These are phyloP conservation scores for Dendropsophus ebraccatus DNA, from an alignment of 2,113 vertebrate species.

Conservation along the genomic window DNA sequence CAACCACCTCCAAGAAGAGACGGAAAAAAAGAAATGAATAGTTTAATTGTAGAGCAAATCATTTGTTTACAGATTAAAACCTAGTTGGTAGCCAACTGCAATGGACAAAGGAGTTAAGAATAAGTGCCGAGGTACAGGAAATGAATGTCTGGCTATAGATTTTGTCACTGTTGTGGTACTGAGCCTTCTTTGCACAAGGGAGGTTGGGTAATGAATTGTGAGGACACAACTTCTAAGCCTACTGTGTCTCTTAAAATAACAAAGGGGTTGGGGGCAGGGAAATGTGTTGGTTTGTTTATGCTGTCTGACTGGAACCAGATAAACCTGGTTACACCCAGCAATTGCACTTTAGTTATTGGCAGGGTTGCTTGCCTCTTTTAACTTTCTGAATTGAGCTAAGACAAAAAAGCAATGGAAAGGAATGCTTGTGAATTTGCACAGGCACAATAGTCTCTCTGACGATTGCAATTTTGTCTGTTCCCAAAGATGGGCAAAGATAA, in stretches of 20 bases:
- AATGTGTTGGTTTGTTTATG: slow-evolving; percentile 58
- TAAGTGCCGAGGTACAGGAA: slow-evolving; percentile 67
- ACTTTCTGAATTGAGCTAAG: slow-evolving; percentile 47
- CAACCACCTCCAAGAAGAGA: slow-evolving; percentile 65
- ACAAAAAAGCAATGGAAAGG: slow-evolving; percentile 6
- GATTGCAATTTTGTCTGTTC: slow-evolving; percentile 51
- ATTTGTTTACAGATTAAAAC: slow-evolving; percentile 81
- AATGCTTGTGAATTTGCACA: slow-evolving; percentile 61
- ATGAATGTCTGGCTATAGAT: slow-evolving; percentile 67
- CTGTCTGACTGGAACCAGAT: slow-evolving; percentile 63
- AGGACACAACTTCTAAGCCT: slow-evolving; percentile 61
- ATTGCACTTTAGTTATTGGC: slow-evolving; percentile 61
- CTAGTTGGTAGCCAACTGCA: slow-evolving; percentile 73
- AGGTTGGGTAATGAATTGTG: slow-evolving; percentile 62
- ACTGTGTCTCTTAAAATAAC: slow-evolving; percentile 62
- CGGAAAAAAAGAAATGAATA: slow-evolving; percentile 66
- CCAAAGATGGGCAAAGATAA: slow-evolving; percentile 5
- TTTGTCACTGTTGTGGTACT: slow-evolving; percentile 67
- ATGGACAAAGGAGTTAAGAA: slow-evolving; percentile 69
- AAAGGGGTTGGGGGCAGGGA: slow-evolving; percentile 64
- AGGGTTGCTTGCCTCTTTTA: slow-evolving; percentile 63
- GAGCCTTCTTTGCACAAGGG: slow-evolving; percentile 53
- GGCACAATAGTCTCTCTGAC: slow-evolving; percentile 60
- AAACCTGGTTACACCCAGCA: slow-evolving; percentile 62
- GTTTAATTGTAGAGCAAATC: slow-evolving; percentile 77